These are phyloP conservation scores for Argyrosomus regius DNA, from an alignment of 2,797 vertebrate genomes.

Conservation along the genomic window DNA sequence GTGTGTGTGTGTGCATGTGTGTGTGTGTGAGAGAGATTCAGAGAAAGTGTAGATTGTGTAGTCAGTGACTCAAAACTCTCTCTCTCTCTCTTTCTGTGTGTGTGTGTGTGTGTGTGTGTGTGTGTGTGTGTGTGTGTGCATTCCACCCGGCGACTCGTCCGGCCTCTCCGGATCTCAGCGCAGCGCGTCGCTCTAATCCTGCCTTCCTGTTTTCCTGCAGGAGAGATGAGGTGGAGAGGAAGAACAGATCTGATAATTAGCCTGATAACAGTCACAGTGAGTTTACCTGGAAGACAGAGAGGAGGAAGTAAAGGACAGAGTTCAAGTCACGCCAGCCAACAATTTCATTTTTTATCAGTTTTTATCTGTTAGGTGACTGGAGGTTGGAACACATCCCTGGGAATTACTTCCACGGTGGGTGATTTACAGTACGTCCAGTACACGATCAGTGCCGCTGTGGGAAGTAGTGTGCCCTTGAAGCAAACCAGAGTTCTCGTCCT, in stretches of 20 bases:
- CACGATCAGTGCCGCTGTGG: not conserved
- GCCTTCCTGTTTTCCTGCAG: constrained; percentile 86
- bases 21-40: constrained; percentile 14
- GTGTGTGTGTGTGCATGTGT: not conserved
- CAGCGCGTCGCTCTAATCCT: constrained; percentile 84
- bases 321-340: not conserved
- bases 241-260: constrained; percentile 71
- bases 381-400: not conserved
- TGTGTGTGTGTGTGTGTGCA: constrained; percentile 54
- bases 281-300: constrained; percentile 55
- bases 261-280: constrained; percentile 63
- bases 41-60: constrained; percentile 47
- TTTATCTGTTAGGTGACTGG: not conserved
- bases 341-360: not conserved
- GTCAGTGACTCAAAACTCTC: constrained; percentile 28
- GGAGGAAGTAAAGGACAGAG: constrained; percentile 15
- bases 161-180: constrained; percentile 82
- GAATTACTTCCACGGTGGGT: not conserved
- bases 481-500: too few relatives aligned
- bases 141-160: constrained; percentile 73
- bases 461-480: not conserved
- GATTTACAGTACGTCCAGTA: not conserved
- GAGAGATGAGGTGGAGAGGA: constrained; percentile 73
- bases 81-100: not conserved
- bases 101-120: constrained; percentile 28